Base-by-base conservation (phyloP, 2,797 vertebrate genomes). In the Ptychadena robeensis region DNA sequence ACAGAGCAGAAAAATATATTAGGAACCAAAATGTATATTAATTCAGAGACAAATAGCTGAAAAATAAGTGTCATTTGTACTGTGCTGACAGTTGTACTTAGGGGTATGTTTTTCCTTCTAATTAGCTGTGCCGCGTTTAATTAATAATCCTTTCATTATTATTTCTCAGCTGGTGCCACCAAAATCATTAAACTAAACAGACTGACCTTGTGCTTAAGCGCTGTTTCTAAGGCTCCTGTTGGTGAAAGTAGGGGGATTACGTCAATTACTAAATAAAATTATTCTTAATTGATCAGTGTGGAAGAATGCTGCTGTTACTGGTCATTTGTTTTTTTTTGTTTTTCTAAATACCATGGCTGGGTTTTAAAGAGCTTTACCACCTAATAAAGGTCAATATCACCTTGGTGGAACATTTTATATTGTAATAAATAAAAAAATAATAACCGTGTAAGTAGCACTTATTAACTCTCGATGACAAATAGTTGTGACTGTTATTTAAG, bases 71-170 rank as follows among this genome's bases (percentile, higher is more conserved):
- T n/a, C 53, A 59, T 66, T 81, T 73, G 44, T 65, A 73, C 70
- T 63, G 31, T 75, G 31, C 32, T 28, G 25, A 37, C 38, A 74
- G 38, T 67, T 35, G 32, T 68, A 35, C 64, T 68, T 68, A 38
- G 34, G 63, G 40, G n/a, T 25, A 15, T n/a, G 25, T 48, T 48
- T 81, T 73, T 48, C 15, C 31, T 53, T 67, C 31, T 81, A 74
- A 81, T 74, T 74, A 74, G n/a, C 64, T 74, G 9, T 71, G 68
- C 12, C 22, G 71, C 67, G 44, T 34, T 68, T 44, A 68, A 74
- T 67, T 74, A 81, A 74, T 81, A 74, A 81, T 81, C 63, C 44
- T 18, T 74, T 53, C 53, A 74, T 81, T 81, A 72, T 73, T 71
- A 66, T 11, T 64, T 82, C 73, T 38, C 68, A 25, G 32, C 40